Base-by-base conservation (phyloP, 2,797 vertebrate genomes). In the Halcyon smyrnensis region DNA sequence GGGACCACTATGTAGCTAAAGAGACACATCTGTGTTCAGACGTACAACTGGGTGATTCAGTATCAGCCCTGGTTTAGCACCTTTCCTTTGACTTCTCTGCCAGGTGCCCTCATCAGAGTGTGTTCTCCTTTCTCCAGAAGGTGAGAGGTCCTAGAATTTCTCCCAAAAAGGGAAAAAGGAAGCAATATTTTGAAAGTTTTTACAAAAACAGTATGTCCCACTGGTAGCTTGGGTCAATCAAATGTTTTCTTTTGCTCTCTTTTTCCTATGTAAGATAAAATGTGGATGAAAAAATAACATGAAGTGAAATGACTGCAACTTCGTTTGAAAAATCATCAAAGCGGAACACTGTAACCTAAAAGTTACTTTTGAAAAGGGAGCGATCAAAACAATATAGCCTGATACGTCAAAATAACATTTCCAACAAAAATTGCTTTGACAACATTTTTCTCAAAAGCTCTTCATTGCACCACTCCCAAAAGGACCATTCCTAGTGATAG, bases 291-390 rank as follows among this genome's bases (percentile, higher is more conserved):
- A 96, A 93, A 84, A 63, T 18, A 30, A 89, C 80, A 82, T 5
- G 25, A 93, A 95, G 64, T 45, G 78, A 89, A 95, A 89, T 37
- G 53, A 82, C 77, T 79, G 90, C 67, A 84, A 86, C 59, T 82
- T 90, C 6, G 6, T 90, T 94, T 95, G 93, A 97, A 96, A 94
- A 93, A 90, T 74, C 90, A 95, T 96, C 92, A 95, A 96, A 97
- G 94, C 46, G 70, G 77, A 90, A 90, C 94, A 79, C 46, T 82
- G 88, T 82, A 94, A 90, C 92, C 86, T 93, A 69, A 87, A 90
- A 96, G 90, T 70, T 89, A 70, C 84, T 92, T 96, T 89, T 77
- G 81, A 94, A 89, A 92, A 87, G 63, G n/a, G 74, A 93, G 28
- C 18, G 51, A 96, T 96, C 93, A 96, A 96, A 95, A 96, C 80